Evolutionary conservation across 1,140 invertebrate genomes (phyloP), one percentile per base, ranked within the genome.

Genomic region (Hirudo medicinalis): DNA sequence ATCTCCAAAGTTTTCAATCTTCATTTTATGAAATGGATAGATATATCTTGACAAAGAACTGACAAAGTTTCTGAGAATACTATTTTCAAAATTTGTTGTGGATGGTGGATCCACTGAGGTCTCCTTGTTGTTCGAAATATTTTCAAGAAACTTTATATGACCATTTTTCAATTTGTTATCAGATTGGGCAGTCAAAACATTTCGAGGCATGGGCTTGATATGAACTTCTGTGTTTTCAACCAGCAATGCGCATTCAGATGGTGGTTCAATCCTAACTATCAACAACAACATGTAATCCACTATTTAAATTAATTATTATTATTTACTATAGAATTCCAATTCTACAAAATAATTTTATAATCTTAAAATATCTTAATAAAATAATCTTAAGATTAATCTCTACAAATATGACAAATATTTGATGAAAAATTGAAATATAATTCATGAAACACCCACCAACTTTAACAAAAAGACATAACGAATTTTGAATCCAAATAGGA

Each of bases 381-480:
- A 13, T 63, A 13, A 63, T 11, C 17, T 5, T 63, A 15, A 32
- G 22, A 32, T 19, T 22, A 60, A 60, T 63, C 3, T 15, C 19
- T n/a, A 19, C 9, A 63, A 63, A 63, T 63, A 63, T 19, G 9
- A 63, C 4, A 63, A n/a, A 19, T 19, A 63, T 63, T 11, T 8
- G 29, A 63, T 63, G 22, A 63, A n/a, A 63, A 22, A 11, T 63
- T 63, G 11, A 25, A 32, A 63, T 11, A n/a, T 63, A 63, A 63
- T 63, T 63, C 22, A 63, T 25, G 17, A 63, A 32, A 63, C 8
- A 63, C 57, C 29, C 29, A 32, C 57, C 57, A 25, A 63, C 57
- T 63, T 63, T 63, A 32, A 63, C 29, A 32, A 63, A 63, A 20
- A 63, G 57, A 63, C 57, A 63, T 22, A 63, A 22, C 8, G 57